Evolutionary conservation across 2,113 vertebrate species (phyloP).

Genomic region (Sinocyclocheilus anophthalmus): DNA sequence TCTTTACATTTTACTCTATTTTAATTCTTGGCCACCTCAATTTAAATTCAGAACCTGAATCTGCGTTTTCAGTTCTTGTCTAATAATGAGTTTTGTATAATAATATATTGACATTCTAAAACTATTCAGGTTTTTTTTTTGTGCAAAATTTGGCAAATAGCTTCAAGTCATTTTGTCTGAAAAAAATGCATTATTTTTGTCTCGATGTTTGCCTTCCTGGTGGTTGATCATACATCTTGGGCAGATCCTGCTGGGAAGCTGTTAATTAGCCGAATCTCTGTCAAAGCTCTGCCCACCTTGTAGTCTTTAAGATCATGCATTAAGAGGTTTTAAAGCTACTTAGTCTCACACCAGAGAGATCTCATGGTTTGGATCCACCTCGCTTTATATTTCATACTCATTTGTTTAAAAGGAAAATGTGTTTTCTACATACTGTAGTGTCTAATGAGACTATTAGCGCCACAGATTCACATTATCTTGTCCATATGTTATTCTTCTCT

Average conservation of each 20-base stretch:
- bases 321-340: conserved; percentile 20
- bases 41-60: neutral
- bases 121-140: neutral
- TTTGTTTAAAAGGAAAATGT: conserved; percentile 8
- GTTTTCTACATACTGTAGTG: neutral
- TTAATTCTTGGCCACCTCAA: neutral
- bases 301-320: conserved; percentile 29
- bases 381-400: neutral
- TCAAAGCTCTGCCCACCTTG: conserved; percentile 8
- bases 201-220: conserved; percentile 22
- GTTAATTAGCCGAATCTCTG: conserved; percentile 43
- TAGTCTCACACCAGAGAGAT: conserved; percentile 30
- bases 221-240: neutral
- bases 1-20: neutral
- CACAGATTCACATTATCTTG: neutral
- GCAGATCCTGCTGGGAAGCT: conserved; percentile 30
- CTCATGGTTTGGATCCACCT: neutral
- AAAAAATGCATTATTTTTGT: conserved; percentile 5
- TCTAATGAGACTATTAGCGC: neutral
- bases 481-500: neutral
- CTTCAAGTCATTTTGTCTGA: neutral
- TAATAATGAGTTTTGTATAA: neutral
- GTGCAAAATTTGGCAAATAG: too few relatives aligned
- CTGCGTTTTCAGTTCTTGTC: neutral
- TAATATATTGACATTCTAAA: neutral